Evolutionary conservation across 2,888 invertebrate genomes (phyloP).

Genomic region (Xanthia icteritia): DNA sequence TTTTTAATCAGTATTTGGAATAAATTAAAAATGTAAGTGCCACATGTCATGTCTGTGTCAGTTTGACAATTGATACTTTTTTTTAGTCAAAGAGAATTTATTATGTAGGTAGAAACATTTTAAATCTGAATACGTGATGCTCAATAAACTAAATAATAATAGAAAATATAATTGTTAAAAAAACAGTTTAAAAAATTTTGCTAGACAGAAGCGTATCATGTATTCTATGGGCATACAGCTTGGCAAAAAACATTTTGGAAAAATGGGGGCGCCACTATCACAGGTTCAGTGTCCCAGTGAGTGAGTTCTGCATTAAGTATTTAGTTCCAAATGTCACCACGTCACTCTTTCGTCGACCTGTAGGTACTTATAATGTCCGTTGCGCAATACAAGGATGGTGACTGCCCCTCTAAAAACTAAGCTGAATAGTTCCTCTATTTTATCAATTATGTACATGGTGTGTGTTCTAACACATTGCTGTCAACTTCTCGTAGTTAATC

Average conservation of each 20-base stretch:
- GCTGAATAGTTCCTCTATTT: not conserved
- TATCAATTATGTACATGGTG: not conserved
- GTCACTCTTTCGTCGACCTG: too few species aligned
- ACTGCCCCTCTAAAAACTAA: not conserved
- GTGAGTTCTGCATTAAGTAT: too few species aligned
- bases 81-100: constrained; percentile 5
- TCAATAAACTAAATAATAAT: too few species aligned
- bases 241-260: too few species aligned
- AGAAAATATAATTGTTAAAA: not conserved
- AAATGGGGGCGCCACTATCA: too few species aligned
- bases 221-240: not conserved
- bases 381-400: not conserved
- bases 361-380: not conserved
- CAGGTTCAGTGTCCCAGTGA: too few species aligned
- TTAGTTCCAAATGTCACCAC: too few species aligned
- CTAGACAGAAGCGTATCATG: not conserved
- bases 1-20: not conserved
- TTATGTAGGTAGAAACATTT: not conserved
- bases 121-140: too few species aligned
- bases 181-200: not conserved
- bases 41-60: constrained; percentile 22
- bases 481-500: too few species aligned
- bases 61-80: constrained; percentile 5
- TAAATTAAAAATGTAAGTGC: constrained; percentile 21
- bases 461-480: too few species aligned